Base-by-base conservation (phyloP, 2,797 vertebrate species). In the Moxostoma hubbsi region DNA sequence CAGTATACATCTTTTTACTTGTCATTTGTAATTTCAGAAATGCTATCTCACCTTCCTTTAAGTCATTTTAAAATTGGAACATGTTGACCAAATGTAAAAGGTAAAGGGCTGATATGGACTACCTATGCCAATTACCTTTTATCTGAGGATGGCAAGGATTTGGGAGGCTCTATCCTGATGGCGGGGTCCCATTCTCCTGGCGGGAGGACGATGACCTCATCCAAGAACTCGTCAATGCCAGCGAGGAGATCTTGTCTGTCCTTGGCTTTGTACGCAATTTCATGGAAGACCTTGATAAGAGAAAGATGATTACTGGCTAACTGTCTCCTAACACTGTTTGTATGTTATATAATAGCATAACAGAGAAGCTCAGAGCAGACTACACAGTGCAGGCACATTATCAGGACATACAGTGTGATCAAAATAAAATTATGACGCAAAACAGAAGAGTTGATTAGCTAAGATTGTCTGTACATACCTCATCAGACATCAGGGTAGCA, bases 201-300 rank as follows among this genome's bases (percentile, higher is more conserved):
- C 5, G 98, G 98, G 72, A 99, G 97, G 69, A 99, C 98, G 5
- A 99, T 98, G 71, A 99, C 98, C 89, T 99, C 97, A 72, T 99
- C 98, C 83, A 99, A 92, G 88, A 99, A 99, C 88, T 99, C 97
- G 6, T 99, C 97, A 0, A 99, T 99, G 75, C 98, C 98, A 24
- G 97, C 97, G 0, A 99, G 93, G 84, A 99, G 93, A 89, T 99
- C 98, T 62, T 97, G 95, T 86, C 96, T 93, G 90, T 99, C 96
- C 93, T 97, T 98, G 76, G 98, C 97, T 91, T 99, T 99, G 82
- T 99, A 99, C 12, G 97, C 98, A 70, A 99, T 98, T 89, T 99
- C 98, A 45, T 98, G 98, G 88, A 99, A 99, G 2, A 99, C 94
- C 98, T 99, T 86, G 64, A 85, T 9, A 77, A 65, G 61, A 81